phyloP scores from a whole-genome alignment of 2,113 vertebrate genomes.

The Physeter macrocephalus region DNA sequence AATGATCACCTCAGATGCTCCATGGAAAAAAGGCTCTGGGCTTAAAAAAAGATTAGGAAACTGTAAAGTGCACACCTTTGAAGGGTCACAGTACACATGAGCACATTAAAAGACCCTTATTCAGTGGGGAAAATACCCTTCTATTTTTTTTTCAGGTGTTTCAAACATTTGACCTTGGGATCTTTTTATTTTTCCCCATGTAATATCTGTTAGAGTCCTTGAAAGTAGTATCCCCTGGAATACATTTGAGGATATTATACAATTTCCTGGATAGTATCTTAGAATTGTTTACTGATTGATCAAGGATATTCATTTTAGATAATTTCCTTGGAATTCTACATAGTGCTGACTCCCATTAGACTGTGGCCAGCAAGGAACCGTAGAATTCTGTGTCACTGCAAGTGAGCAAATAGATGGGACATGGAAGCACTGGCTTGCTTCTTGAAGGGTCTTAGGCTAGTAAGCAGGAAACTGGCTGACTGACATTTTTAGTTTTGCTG shows the following conservation, averaged over 20 bases:
- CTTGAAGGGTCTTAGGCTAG: not conserved
- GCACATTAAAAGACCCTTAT: not conserved
- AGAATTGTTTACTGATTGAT: not conserved
- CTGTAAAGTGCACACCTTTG: not conserved
- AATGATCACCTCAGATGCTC: not conserved
- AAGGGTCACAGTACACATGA: not conserved
- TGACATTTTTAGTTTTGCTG: constrained; percentile 6
- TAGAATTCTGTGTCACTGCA: not conserved
- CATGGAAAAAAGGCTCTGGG: not conserved
- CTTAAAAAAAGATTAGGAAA: not conserved
- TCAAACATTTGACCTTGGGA: not conserved
- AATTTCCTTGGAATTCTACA: not conserved
- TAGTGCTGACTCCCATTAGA: not conserved
- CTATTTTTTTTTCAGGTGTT: not conserved
- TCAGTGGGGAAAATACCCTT: not conserved
- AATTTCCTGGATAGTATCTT: not conserved
- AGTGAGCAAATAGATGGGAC: not conserved
- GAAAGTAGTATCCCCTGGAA: not conserved
- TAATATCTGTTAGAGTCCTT: not conserved
- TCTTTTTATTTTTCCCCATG: not conserved
- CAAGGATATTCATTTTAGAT: not conserved
- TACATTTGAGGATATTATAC: not conserved
- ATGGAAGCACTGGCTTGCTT: not conserved
- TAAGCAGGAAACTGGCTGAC: not conserved
- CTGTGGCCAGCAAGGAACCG: not conserved